These are phyloP conservation scores for Meganola albula DNA, from an alignment of 2,888 invertebrate genomes.

Conservation along the genomic window DNA sequence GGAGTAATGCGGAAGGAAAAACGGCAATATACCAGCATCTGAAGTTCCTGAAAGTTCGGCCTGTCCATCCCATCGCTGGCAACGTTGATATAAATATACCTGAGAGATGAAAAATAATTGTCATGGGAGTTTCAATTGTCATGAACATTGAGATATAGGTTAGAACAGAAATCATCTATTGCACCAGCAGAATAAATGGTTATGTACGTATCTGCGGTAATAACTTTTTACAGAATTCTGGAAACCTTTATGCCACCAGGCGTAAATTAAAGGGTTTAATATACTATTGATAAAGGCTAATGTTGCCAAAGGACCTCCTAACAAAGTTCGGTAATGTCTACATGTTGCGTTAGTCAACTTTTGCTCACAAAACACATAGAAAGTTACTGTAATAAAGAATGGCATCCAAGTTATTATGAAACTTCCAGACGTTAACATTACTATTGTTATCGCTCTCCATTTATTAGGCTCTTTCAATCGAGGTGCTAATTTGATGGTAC, in stretches of 20 bases:
- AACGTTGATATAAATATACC: constrained; percentile 46
- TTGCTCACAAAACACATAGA: constrained; percentile 74
- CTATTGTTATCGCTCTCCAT: constrained; percentile 80
- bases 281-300: constrained; percentile 80
- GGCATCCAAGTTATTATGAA: constrained; percentile 81
- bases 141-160: no score
- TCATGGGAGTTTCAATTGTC: no score
- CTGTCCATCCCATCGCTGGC: constrained; percentile 56
- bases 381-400: constrained; percentile 76
- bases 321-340: constrained; percentile 61
- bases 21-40: constrained; percentile 78
- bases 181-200: constrained; percentile 22
- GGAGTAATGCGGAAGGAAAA: constrained; percentile 69
- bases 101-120: constrained; percentile 24
- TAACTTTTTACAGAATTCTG: constrained; percentile 63
- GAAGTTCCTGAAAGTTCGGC: constrained; percentile 66
- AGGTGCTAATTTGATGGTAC: constrained; percentile 19
- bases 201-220: constrained; percentile 38
- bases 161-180: no score
- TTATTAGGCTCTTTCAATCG: constrained; percentile 62
- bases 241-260: constrained; percentile 85
- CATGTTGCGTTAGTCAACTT: constrained; percentile 64
- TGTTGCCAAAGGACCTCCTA: constrained; percentile 78
- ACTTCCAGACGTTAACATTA: constrained; percentile 78
- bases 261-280: constrained; percentile 81